Conservation (phyloP, 2,888 invertebrate species). For the Drosophila anomelani region DNA sequence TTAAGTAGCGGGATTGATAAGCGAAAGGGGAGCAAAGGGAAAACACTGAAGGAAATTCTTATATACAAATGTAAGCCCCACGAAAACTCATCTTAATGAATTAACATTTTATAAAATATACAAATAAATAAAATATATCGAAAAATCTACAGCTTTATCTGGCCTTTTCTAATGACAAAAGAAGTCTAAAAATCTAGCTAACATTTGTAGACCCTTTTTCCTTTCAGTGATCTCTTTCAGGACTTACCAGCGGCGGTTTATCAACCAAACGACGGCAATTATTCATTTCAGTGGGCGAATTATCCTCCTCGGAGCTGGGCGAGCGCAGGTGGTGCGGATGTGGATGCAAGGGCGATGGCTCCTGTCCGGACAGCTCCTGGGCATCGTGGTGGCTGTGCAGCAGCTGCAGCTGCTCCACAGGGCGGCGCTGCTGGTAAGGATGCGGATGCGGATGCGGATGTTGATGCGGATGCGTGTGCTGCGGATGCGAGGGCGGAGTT, state of each 20-base stretch:
- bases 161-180: background rate
- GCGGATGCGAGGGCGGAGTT: conserved; percentile 28
- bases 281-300: conserved; percentile 94
- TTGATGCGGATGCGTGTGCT: conserved; percentile 32
- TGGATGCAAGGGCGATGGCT: conserved; percentile 47
- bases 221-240: conserved; percentile 15
- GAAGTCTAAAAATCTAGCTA: background rate
- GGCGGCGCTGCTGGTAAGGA: conserved; percentile 54
- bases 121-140: too few species aligned
- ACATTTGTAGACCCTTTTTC: background rate
- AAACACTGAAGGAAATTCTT: background rate
- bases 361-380: conserved; percentile 43
- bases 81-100: background rate
- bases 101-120: too few species aligned
- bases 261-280: conserved; percentile 93
- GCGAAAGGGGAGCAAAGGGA: background rate
- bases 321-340: conserved; percentile 78
- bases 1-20: conserved; percentile 18
- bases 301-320: conserved; percentile 92
- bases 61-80: too few species aligned
- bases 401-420: conserved; percentile 74
- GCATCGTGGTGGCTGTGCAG: conserved; percentile 68
- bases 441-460: conserved; percentile 44
- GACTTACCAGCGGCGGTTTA: conserved; percentile 89
- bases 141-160: too few species aligned